Conservation (phyloP, 2,888 invertebrate species). For the Agrypnus murinus region DNA sequence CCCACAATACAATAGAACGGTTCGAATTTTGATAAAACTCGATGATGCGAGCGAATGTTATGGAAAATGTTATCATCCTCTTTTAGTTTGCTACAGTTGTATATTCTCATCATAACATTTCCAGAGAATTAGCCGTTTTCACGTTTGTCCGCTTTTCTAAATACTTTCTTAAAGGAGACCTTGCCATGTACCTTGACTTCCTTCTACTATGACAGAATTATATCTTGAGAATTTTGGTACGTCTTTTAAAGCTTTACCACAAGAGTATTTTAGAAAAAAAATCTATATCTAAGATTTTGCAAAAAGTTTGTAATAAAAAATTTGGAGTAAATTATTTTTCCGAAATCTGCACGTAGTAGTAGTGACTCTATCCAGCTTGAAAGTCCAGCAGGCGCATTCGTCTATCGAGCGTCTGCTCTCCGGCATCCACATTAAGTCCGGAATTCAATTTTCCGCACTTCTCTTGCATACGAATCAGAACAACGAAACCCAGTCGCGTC, state of each 20-base stretch:
- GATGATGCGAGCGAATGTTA: not conserved
- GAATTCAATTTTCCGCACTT: constrained; percentile 64
- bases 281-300: too few species aligned
- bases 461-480: constrained; percentile 62
- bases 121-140: not conserved
- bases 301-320: too few species aligned
- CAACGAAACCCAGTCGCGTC: constrained; percentile 53
- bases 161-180: constrained; percentile 16
- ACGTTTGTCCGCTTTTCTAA: not conserved
- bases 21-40: not conserved
- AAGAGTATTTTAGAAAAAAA: too few species aligned
- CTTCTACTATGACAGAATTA: too few species aligned
- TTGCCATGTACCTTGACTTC: too few species aligned
- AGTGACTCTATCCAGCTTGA: constrained; percentile 26
- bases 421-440: constrained; percentile 60
- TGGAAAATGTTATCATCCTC: not conserved
- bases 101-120: not conserved
- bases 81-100: not conserved
- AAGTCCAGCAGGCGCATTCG: constrained; percentile 49
- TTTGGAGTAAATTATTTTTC: too few species aligned
- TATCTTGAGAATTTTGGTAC: too few species aligned
- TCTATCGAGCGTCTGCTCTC: constrained; percentile 60
- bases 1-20: not conserved
- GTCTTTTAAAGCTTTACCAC: too few species aligned
- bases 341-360: constrained; percentile 6